These are phyloP conservation scores for Cenopis cana DNA, from an alignment of 2,888 invertebrate genomes.

Conservation along the genomic window DNA sequence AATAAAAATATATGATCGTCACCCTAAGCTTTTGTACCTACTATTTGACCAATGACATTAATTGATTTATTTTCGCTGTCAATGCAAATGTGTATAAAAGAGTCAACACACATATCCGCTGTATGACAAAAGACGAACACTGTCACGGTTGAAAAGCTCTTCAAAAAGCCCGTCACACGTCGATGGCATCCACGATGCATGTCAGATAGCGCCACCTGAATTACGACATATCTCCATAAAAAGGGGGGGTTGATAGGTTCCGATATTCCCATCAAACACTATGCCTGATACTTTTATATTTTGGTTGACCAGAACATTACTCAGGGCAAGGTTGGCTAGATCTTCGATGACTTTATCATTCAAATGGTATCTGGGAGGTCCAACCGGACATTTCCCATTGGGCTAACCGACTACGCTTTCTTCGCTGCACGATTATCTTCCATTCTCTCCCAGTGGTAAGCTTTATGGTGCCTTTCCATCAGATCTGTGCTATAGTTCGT, in stretches of 20 bases:
- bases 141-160: constrained; percentile 13
- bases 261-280: not conserved
- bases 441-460: no score
- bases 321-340: no score
- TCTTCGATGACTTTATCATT: no score
- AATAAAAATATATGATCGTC: no score
- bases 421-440: no score
- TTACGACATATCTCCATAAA: constrained; percentile 7
- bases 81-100: constrained; percentile 12
- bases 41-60: not conserved
- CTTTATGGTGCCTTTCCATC: no score
- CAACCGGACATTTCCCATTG: no score
- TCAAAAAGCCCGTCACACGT: constrained; percentile 29
- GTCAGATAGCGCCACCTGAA: constrained; percentile 29
- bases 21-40: not conserved
- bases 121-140: constrained; percentile 4
- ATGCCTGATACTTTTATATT: no score
- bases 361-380: no score
- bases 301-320: no score
- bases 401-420: no score
- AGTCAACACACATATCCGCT: constrained; percentile 14
- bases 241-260: not conserved
- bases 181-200: constrained; percentile 14
- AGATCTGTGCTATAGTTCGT: no score
- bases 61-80: constrained; percentile 9